Evolutionary conservation across 1,140 invertebrate genomes (phyloP).

Genomic region (Leptopilina boulardi): DNA sequence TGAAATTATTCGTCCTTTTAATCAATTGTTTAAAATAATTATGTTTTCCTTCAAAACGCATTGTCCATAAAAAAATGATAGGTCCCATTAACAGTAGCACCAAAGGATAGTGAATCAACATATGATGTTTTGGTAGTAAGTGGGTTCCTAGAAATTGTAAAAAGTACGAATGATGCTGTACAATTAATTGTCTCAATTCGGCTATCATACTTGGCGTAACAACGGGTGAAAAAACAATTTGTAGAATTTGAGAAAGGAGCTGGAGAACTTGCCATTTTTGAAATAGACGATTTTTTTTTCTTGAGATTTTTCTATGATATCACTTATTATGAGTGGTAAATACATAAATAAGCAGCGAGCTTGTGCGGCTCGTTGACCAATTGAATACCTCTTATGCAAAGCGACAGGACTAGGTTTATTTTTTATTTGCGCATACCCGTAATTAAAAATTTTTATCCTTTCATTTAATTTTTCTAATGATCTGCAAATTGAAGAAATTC

Average conservation of each 20-base stretch:
- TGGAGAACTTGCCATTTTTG: slow-evolving; percentile 16
- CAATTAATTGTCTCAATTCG: slow-evolving; percentile 28
- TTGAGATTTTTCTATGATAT: slow-evolving; percentile 32
- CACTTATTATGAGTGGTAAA: slow-evolving; percentile 42
- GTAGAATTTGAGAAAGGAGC: slow-evolving; percentile 17
- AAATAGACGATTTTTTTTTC: background rate
- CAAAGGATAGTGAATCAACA: slow-evolving; percentile 42
- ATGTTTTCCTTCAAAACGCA: slow-evolving; percentile 48
- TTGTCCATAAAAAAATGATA: slow-evolving; percentile 37
- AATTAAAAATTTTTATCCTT: too few species aligned
- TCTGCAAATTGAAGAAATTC: too few species aligned
- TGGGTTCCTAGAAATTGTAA: background rate
- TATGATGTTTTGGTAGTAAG: slow-evolving; percentile 44
- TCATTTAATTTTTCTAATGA: background rate
- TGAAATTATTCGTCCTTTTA: slow-evolving; percentile 40
- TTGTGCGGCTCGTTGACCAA: slow-evolving; percentile 45
- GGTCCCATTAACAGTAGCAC: slow-evolving; percentile 43
- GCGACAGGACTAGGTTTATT: slow-evolving; percentile 38
- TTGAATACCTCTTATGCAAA: slow-evolving; percentile 33
- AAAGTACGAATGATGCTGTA: slow-evolving; percentile 40
- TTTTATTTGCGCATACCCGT: background rate
- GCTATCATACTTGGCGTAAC: slow-evolving; percentile 20
- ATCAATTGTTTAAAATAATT: slow-evolving; percentile 44
- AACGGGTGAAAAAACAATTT: slow-evolving; percentile 7
- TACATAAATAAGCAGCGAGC: slow-evolving; percentile 33